Evolutionary conservation across 1,140 invertebrate species (phyloP).

Genomic region (Heterodera carotae): DNA sequence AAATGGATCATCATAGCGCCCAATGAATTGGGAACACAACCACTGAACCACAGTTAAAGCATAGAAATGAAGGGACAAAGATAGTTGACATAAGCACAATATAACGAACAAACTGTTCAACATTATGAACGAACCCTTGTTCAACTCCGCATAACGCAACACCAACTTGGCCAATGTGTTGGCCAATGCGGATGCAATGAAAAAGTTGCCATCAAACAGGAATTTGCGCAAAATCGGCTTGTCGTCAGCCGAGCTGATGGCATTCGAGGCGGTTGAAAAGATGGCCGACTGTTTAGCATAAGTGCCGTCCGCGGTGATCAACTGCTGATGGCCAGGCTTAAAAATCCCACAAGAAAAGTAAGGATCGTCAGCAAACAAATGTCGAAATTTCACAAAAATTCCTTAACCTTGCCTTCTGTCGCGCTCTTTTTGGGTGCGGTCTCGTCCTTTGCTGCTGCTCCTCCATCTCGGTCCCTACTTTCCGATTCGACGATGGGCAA

Average conservation of each 20-base stretch:
- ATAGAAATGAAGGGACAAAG: no score
- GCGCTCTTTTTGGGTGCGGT: conserved; percentile 15
- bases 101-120: no score
- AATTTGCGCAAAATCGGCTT: conserved; percentile 80
- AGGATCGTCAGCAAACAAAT: not conserved
- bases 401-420: conserved; percentile 31
- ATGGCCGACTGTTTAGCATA: conserved; percentile 97
- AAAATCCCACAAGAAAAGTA: no score
- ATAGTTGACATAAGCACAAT: no score
- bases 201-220: conserved; percentile 91
- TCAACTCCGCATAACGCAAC: conserved; percentile 73
- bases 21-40: not conserved
- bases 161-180: conserved; percentile 88
- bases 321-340: conserved; percentile 65
- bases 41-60: not conserved
- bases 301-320: conserved; percentile 96
- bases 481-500: conserved; percentile 85
- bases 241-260: conserved; percentile 47
- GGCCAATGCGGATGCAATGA: conserved; percentile 86
- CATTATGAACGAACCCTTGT: conserved; percentile 31
- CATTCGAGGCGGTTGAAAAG: conserved; percentile 72
- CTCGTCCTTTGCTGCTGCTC: conserved; percentile 37
- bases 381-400: not conserved
- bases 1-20: not conserved
- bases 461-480: conserved; percentile 70